Base-by-base conservation (phyloP, 2,797 vertebrate genomes). In the Cephalopachus bancanus region DNA sequence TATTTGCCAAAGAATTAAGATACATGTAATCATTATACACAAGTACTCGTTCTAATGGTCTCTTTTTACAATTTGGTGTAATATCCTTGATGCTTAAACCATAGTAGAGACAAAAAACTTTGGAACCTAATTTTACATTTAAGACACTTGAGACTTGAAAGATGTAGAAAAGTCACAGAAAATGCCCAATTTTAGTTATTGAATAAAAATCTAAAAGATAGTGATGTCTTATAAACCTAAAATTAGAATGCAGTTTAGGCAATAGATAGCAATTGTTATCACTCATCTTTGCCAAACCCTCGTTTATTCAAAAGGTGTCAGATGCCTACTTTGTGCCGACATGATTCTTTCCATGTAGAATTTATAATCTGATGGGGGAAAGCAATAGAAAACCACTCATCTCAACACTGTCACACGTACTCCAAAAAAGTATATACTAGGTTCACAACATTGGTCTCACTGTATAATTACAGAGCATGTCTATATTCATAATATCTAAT, bases 1-100 rank as follows among this genome's bases (percentile, higher is more conserved):
- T 72, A 72, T 94, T 96, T 95, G 14, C n/a, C 20, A 86, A 78
- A 91, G n/a, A 89, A 89, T 78, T 92, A 92, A 84, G 24, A 85
- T 84, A 30, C 15, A 12, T 74, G 15, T 26, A 80, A 26, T 78
- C 64, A 83, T 88, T 93, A 71, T 55, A 7, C n/a, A 64, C 78
- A 90, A 53, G 17, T 64, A 65, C n/a, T 79, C 62, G 62, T 72
- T 53, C 15, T 67, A 85, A 78, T 93, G 60, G 14, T 65, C 26
- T 92, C 22, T 60, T 89, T 87, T 81, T 69, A 87, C 20, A 81
- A 30, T 69, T 89, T 33, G 24, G 11, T 92, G 0, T 84, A 75
- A 75, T 37, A 74, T 7, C 44, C 44, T 44, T 44, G 44, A 44
- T 44, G 44, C 44, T 44, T 44, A 76, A 93, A 90, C 15, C 14